A percentile compares a stretch with the other conserved stretches of the same genome.
Evolutionary conservation across 2,797 vertebrate genomes (phyloP).

Genomic region (Megaceryle alcyon): DNA sequence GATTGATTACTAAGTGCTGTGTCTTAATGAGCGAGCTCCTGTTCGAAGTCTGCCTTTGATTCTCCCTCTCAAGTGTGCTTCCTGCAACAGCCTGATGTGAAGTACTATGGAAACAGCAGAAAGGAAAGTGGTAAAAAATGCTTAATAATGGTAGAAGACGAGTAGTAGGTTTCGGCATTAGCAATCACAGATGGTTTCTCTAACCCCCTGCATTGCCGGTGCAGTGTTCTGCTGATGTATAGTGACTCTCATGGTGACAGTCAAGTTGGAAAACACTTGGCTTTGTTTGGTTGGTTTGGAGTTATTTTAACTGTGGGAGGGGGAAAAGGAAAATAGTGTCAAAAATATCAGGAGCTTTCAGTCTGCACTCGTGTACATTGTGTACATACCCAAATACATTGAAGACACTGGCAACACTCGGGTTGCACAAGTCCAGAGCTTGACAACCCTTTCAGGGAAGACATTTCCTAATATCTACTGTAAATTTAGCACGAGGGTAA

Average conservation of each 20-base stretch:
- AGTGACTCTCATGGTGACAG: background rate
- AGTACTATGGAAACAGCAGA: background rate
- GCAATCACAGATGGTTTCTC: background rate
- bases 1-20: background rate
- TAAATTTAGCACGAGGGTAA: too few species aligned
- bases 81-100: background rate
- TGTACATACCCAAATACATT: too few species aligned
- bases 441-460: too few species aligned
- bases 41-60: background rate
- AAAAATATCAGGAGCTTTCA: background rate
- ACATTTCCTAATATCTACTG: too few species aligned
- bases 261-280: background rate
- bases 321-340: too few species aligned
- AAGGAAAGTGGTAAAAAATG: background rate
- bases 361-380: too few species aligned
- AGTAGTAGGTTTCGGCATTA: rapidly evolving
- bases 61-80: background rate
- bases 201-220: background rate
- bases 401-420: background rate
- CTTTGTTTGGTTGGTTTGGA: too few species aligned
- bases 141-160: background rate
- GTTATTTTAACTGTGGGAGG: too few species aligned
- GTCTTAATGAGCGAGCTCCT: background rate
- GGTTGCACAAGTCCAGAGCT: too few species aligned
- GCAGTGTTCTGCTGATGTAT: rapidly evolving